Evolutionary conservation across 1,140 invertebrate species (phyloP).

Genomic region (Brachionus paranguensis): DNA sequence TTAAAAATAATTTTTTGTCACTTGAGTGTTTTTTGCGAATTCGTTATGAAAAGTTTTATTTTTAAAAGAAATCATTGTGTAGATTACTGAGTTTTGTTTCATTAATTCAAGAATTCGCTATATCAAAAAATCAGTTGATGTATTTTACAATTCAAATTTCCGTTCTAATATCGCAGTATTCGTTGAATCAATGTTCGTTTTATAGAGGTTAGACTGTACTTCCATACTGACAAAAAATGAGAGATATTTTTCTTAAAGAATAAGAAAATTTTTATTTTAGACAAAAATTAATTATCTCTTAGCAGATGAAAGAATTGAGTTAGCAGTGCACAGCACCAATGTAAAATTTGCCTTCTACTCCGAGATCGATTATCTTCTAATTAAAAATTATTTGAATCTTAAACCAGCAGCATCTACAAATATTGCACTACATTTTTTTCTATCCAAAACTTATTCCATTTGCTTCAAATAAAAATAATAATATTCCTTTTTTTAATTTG

Average conservation of each 20-base stretch:
- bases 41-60: no score
- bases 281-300: background rate
- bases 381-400: background rate
- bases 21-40: no score
- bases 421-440: background rate
- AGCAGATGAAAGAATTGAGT: background rate
- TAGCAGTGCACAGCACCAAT: background rate
- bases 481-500: background rate
- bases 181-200: no score
- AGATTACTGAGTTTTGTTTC: no score
- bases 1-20: no score
- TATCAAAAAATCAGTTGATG: no score
- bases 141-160: no score
- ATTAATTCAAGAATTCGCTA: no score
- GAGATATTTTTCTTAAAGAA: background rate
- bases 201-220: no score
- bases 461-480: background rate
- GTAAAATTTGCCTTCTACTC: background rate
- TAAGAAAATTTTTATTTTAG: background rate
- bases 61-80: no score
- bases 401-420: background rate
- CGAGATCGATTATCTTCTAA: background rate
- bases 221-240: no score
- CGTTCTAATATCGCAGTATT: no score
- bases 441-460: background rate